A percentile compares a stretch with the other conserved stretches of the same genome.
These are phyloP conservation scores for Propithecus perrieri DNA, from an alignment of 2,797 vertebrate genomes.

Conservation along the genomic window DNA sequence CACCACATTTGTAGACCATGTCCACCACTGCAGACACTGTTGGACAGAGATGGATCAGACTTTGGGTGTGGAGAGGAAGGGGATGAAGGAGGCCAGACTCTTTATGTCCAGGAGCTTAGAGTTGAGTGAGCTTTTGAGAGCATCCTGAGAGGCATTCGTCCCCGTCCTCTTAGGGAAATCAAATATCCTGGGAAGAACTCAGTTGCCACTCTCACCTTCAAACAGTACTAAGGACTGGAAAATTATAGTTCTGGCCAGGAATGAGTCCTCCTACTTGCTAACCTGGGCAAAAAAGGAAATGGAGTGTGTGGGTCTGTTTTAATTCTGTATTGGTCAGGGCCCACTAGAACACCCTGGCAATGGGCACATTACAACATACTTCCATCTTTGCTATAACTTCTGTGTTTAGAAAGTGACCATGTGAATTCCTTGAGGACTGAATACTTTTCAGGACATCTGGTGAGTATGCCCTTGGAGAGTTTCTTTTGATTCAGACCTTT, in stretches of 20 bases:
- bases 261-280: not conserved
- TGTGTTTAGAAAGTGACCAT: not conserved
- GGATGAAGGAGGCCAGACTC: not conserved
- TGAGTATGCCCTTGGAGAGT: not conserved
- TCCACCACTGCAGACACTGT: not conserved
- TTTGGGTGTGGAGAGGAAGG: not conserved
- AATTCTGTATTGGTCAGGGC: not conserved
- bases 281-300: slow-evolving; percentile 6
- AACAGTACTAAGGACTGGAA: slow-evolving; percentile 43
- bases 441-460: not conserved
- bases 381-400: not conserved
- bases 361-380: not conserved
- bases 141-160: not conserved
- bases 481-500: not conserved
- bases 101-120: not conserved
- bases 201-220: slow-evolving; percentile 7
- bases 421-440: not conserved
- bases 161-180: not conserved
- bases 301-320: not conserved
- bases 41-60: not conserved
- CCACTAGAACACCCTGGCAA: not conserved
- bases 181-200: slow-evolving; percentile 17
- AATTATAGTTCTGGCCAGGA: slow-evolving; percentile 16
- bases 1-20: no score
- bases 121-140: not conserved